phyloP scores from a whole-genome alignment of 2,888 invertebrate genomes.

The Pachymerium ferrugineum region DNA sequence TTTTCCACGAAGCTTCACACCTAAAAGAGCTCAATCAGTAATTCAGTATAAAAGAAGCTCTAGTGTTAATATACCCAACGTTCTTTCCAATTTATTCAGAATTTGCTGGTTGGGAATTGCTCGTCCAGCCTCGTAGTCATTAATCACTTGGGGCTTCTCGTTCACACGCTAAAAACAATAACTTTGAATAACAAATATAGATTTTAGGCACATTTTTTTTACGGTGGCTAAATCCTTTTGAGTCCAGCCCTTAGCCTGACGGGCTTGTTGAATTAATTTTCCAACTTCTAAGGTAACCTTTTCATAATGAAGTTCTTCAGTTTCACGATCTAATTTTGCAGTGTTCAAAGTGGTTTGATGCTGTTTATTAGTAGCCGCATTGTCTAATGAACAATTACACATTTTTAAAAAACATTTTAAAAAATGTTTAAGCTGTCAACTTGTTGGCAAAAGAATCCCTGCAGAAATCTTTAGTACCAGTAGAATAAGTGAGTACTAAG shows the following conservation, averaged over 20 bases:
- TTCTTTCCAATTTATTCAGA: slow-evolving; percentile 90
- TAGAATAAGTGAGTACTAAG: too few species aligned
- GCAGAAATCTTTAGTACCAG: too few species aligned
- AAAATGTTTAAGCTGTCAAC: slow-evolving; percentile 8
- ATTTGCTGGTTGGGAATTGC: slow-evolving; percentile 97
- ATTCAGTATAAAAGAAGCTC: too few species aligned
- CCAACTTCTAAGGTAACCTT: slow-evolving; percentile 80
- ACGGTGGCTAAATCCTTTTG: slow-evolving; percentile 96
- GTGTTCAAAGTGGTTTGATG: slow-evolving; percentile 94
- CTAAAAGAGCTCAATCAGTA: slow-evolving; percentile 43
- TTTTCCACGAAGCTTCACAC: slow-evolving; percentile 90
- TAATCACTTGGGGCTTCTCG: slow-evolving; percentile 94
- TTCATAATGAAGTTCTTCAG: slow-evolving; percentile 94
- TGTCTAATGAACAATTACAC: too few species aligned
- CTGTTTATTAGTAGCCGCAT: slow-evolving; percentile 95
- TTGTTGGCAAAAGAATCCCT: too few species aligned
- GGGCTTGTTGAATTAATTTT: slow-evolving; percentile 90
- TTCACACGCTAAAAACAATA: slow-evolving; percentile 97
- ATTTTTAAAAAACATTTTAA: too few species aligned
- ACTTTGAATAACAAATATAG: too few species aligned
- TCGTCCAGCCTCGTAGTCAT: slow-evolving; percentile 94
- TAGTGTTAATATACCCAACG: slow-evolving; percentile 72
- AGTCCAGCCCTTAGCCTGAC: slow-evolving; percentile 86
- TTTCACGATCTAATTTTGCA: slow-evolving; percentile 94
- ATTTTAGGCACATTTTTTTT: too few species aligned